Evolutionary conservation across 2,113 vertebrate genomes (phyloP).

Genomic region (Syrmaticus mikado): DNA sequence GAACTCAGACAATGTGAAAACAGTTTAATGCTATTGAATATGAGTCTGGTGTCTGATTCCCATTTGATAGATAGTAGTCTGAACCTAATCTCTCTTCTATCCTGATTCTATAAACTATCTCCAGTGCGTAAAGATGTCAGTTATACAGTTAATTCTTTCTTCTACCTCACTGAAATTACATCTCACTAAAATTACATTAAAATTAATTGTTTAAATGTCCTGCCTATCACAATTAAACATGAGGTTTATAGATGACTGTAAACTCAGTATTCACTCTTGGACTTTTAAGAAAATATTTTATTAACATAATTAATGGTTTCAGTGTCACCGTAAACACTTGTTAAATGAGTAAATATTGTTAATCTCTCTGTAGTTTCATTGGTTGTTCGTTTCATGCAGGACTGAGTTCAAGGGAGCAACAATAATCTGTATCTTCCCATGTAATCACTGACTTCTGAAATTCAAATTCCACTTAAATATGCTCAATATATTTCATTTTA

Average conservation of each 20-base stretch:
- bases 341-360: neutral
- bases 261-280: neutral
- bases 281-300: neutral
- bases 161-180: neutral
- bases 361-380: neutral
- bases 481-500: neutral
- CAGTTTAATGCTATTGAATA: neutral
- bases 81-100: neutral
- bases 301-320: neutral
- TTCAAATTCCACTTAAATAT: neutral
- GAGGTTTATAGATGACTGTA: neutral
- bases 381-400: neutral
- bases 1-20: neutral
- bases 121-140: neutral
- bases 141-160: neutral
- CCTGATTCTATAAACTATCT: neutral
- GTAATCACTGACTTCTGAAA: neutral
- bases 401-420: neutral
- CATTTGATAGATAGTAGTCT: neutral
- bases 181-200: neutral
- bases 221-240: neutral
- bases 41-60: neutral
- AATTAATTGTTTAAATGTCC: neutral
- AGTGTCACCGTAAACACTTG: neutral
- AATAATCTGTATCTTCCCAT: neutral